A percentile compares a stretch with the other conserved stretches of the same genome.
These are phyloP conservation scores for Synergus laeviventris DNA, from an alignment of 2,888 invertebrate genomes.

Conservation along the genomic window DNA sequence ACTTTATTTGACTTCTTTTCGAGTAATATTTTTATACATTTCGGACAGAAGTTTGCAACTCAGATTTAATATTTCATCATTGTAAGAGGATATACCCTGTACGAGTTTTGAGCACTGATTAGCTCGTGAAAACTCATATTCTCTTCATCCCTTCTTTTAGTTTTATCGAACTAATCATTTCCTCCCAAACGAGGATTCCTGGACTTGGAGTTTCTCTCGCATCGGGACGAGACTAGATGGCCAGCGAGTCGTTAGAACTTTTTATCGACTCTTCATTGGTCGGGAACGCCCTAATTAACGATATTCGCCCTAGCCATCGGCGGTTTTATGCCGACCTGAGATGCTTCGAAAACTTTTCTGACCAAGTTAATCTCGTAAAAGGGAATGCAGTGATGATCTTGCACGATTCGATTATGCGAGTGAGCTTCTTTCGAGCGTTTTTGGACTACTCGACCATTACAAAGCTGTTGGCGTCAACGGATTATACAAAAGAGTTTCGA, in stretches of 20 bases:
- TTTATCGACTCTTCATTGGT: slow-evolving; percentile 61
- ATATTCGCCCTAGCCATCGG: slow-evolving; percentile 52
- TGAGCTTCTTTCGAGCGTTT: slow-evolving; percentile 39
- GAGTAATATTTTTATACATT: background rate
- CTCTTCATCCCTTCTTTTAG: background rate
- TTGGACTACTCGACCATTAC: slow-evolving; percentile 9
- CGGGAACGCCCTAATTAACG: slow-evolving; percentile 59
- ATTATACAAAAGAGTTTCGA: slow-evolving; percentile 6
- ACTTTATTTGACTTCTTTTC: too few species aligned
- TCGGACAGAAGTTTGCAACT: background rate
- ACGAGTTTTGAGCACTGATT: slow-evolving; percentile 11
- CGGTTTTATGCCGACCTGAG: slow-evolving; percentile 40
- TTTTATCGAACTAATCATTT: slow-evolving; percentile 38
- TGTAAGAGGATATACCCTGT: background rate
- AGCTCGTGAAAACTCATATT: slow-evolving; percentile 8
- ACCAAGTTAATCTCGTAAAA: slow-evolving; percentile 44
- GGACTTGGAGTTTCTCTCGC: slow-evolving; percentile 16
- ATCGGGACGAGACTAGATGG: slow-evolving; percentile 49
- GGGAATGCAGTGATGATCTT: slow-evolving; percentile 32
- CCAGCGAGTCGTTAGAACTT: slow-evolving; percentile 48
- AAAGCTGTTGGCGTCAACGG: slow-evolving; percentile 3
- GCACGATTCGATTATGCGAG: slow-evolving; percentile 43
- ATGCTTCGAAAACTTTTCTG: slow-evolving; percentile 42
- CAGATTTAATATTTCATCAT: background rate
- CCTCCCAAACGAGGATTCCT: slow-evolving; percentile 27